Evolutionary conservation across 2,113 vertebrate species (phyloP).

Genomic region (Tinamus guttatus): DNA sequence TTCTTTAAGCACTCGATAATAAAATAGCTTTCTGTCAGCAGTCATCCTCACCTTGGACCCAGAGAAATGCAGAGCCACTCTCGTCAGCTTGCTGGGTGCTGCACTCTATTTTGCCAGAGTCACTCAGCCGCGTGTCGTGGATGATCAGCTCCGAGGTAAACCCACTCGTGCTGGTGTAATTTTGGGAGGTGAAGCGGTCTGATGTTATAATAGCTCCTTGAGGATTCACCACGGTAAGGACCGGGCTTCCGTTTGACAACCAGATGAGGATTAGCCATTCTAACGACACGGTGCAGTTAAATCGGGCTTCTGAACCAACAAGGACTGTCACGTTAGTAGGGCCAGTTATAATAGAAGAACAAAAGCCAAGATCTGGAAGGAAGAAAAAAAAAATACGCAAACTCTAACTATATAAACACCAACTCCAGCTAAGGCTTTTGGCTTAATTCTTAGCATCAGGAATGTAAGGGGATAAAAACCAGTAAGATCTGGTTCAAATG

Average conservation of each 20-base stretch:
- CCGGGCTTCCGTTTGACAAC: conserved; percentile 64
- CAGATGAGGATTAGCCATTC: conserved; percentile 86
- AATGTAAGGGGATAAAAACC: background rate
- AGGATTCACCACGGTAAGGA: conserved; percentile 73
- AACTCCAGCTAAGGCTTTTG: background rate
- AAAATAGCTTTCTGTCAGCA: background rate
- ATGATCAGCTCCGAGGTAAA: conserved; percentile 83
- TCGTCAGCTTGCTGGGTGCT: conserved; percentile 72
- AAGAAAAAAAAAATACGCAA: background rate
- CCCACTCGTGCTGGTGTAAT: background rate
- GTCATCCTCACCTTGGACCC: conserved; percentile 83
- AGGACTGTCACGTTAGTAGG: conserved; percentile 78
- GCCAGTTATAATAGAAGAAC: conserved; percentile 64
- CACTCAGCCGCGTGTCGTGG: conserved; percentile 44
- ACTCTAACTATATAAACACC: background rate
- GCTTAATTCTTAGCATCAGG: background rate
- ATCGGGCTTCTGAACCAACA: conserved; percentile 76
- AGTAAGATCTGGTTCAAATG: background rate
- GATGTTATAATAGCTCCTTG: conserved; percentile 63
- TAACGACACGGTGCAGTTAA: conserved; percentile 81
- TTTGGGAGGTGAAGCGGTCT: conserved; percentile 69
- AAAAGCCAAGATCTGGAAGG: conserved; percentile 57
- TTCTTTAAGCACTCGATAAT: background rate
- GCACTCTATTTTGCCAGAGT: conserved; percentile 83
- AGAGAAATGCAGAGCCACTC: conserved; percentile 73